Percentiles rank a stretch among this genome's conserved stretches.
Conservation (phyloP, 1,140 invertebrate genomes). For the Acromyrmex echinatior region DNA sequence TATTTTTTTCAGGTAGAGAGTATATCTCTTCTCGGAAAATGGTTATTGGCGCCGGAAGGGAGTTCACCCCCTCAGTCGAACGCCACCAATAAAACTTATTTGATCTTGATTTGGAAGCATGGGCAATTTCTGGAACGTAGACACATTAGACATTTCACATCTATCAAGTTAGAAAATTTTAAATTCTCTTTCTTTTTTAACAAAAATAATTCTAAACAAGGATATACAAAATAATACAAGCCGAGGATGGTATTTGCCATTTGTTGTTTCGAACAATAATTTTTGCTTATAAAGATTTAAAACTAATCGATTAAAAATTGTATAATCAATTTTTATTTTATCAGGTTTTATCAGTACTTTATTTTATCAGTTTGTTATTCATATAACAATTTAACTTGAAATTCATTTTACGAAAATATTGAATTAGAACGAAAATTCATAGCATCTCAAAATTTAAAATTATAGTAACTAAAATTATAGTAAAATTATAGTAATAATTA, state of each 20-base stretch:
- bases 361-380: neutral
- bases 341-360: no score
- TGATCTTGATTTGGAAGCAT: slow-evolving; percentile 84
- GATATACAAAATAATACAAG: neutral
- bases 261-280: no score
- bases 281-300: no score
- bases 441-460: no score
- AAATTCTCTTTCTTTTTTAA: neutral
- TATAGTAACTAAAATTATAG: no score
- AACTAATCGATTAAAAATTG: no score
- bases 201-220: neutral
- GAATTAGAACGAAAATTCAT: no score
- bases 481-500: no score
- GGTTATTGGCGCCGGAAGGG: slow-evolving; percentile 69
- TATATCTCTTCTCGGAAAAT: slow-evolving; percentile 71
- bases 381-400: neutral
- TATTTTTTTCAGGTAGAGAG: slow-evolving; percentile 51
- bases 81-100: slow-evolving; percentile 37
- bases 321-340: neutral
- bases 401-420: neutral
- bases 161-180: slow-evolving; percentile 72
- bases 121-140: slow-evolving; percentile 83
- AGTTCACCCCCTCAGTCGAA: slow-evolving; percentile 52
- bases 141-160: slow-evolving; percentile 81
- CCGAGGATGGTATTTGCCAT: no score